Evolutionary conservation across 37 sponge, comb jelly and placozoan species (phyloP).

Genomic region (Lycopodina hypogea): DNA sequence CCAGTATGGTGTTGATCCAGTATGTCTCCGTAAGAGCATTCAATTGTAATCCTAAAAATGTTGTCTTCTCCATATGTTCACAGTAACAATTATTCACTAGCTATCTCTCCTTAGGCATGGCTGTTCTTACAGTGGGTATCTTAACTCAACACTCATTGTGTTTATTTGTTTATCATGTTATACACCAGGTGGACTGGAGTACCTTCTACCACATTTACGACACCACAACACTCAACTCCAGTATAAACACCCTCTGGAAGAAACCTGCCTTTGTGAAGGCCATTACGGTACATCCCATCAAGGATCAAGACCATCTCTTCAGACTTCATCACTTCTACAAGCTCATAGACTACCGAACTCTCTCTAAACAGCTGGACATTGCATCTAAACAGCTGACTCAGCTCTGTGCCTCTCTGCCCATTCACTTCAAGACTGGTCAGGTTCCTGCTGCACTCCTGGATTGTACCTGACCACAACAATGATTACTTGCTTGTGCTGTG

Average conservation of each 20-base stretch:
- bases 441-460: no score
- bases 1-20: no score
- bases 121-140: no score
- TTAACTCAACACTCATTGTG: no score
- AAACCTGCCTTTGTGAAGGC: slow-evolving; percentile 6
- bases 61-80: no score
- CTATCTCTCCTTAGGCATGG: no score
- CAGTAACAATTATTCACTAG: no score
- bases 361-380: not conserved
- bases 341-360: slow-evolving; percentile 15
- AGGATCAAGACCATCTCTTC: slow-evolving; percentile 46
- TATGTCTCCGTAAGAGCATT: no score
- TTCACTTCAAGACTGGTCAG: not conserved
- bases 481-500: no score
- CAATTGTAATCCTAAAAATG: no score
- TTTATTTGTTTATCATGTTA: not conserved
- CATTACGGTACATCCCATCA: slow-evolving; percentile 50
- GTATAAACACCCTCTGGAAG: slow-evolving; percentile 37
- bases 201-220: slow-evolving; percentile 5
- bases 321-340: slow-evolving; percentile 45
- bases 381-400: not conserved
- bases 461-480: no score
- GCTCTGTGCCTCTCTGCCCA: slow-evolving; percentile 12
- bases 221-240: slow-evolving; percentile 4
- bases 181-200: no score